A percentile compares a stretch with the other conserved stretches of the same genome.
These are phyloP conservation scores for Alces alces DNA, from an alignment of 2,113 vertebrate genomes.

Conservation along the genomic window DNA sequence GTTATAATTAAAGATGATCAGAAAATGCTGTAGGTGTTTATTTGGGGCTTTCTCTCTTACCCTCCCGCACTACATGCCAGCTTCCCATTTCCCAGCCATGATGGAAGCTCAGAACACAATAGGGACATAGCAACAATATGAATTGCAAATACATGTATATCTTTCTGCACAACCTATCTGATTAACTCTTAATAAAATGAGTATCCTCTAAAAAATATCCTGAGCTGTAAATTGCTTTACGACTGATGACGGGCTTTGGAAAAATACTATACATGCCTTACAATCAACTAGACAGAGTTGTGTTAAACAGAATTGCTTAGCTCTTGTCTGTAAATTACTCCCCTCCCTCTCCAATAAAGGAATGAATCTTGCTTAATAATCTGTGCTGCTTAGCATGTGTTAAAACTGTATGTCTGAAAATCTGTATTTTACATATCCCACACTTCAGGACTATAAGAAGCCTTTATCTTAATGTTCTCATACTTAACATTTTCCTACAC, in stretches of 20 bases:
- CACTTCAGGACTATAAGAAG: constrained; percentile 56
- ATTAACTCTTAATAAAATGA: constrained; percentile 80
- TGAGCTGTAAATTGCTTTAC: constrained; percentile 75
- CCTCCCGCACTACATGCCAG: constrained; percentile 66
- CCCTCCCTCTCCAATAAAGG: constrained; percentile 65
- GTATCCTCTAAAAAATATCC: constrained; percentile 78
- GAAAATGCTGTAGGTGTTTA: constrained; percentile 48
- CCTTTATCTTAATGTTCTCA: constrained; percentile 53
- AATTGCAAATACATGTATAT: constrained; percentile 83
- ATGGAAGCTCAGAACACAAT: constrained; percentile 78
- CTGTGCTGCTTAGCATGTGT: constrained; percentile 58
- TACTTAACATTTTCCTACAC: constrained; percentile 55
- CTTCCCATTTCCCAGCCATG: constrained; percentile 74
- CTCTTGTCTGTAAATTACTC: constrained; percentile 69
- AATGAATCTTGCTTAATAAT: constrained; percentile 73
- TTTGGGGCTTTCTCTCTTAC: constrained; percentile 47
- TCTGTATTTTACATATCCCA: constrained; percentile 63
- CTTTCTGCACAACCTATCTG: constrained; percentile 67
- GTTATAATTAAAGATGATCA: constrained; percentile 65
- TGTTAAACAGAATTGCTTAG: constrained; percentile 72
- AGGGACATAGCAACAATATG: constrained; percentile 78
- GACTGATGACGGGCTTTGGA: constrained; percentile 72
- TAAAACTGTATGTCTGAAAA: constrained; percentile 51
- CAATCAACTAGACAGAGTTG: constrained; percentile 72
- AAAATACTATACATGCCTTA: constrained; percentile 71